Conservation (phyloP, 2,797 vertebrate genomes). For the Synanceia verrucosa region DNA sequence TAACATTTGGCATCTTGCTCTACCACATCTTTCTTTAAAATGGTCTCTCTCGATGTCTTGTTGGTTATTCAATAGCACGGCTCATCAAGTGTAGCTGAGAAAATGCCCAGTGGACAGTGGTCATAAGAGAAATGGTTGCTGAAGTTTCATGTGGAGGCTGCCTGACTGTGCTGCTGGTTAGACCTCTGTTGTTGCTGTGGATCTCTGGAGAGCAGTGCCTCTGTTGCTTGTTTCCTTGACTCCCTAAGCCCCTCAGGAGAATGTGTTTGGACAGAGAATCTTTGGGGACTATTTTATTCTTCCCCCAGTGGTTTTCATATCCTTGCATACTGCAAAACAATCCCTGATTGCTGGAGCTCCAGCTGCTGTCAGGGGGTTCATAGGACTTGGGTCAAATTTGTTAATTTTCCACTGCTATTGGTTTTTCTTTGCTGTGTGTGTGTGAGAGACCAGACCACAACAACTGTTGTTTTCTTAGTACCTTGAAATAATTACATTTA, state of each 20-base stretch:
- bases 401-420: not conserved
- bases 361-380: conserved; percentile 25
- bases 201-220: conserved; percentile 55
- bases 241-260: conserved; percentile 72
- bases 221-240: conserved; percentile 81
- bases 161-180: conserved; percentile 30
- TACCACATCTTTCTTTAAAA: not conserved
- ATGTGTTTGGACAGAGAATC: conserved; percentile 73
- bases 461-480: not conserved
- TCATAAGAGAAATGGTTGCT: conserved; percentile 37
- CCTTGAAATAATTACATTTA: not conserved
- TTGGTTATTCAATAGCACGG: conserved; percentile 53
- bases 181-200: conserved; percentile 56
- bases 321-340: conserved; percentile 58
- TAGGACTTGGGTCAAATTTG: conserved; percentile 21
- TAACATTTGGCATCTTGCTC: conserved; percentile 1
- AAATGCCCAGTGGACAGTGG: conserved; percentile 47
- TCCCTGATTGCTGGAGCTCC: conserved; percentile 30
- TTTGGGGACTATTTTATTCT: conserved; percentile 52
- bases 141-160: conserved; percentile 43
- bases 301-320: conserved; percentile 37
- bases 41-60: conserved; percentile 24
- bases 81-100: conserved; percentile 60
- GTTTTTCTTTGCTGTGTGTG: not conserved
- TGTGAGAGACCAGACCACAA: not conserved